Evolutionary conservation across 2,888 invertebrate species (phyloP).

Genomic region (Hanleya hanleyi): DNA sequence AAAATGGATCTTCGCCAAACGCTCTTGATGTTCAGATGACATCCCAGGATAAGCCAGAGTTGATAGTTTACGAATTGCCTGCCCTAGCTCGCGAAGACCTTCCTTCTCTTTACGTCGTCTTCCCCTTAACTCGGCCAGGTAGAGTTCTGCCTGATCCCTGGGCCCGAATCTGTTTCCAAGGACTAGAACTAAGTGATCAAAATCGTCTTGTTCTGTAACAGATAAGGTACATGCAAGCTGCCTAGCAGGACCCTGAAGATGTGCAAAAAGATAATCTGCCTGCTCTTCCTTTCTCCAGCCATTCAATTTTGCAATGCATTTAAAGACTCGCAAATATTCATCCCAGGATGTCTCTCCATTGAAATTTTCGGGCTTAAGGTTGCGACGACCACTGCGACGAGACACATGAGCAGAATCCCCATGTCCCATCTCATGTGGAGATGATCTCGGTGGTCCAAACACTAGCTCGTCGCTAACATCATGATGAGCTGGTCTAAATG

Average conservation of each 20-base stretch:
- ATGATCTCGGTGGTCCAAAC: neutral
- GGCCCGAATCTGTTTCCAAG: neutral
- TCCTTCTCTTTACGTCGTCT: neutral
- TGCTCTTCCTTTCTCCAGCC: neutral
- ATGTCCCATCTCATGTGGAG: neutral
- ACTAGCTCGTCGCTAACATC: too few species aligned
- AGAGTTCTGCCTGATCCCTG: neutral
- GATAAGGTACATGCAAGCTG: neutral
- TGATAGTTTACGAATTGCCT: neutral
- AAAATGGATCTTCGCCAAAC: neutral
- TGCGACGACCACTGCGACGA: neutral
- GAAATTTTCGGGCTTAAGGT: neutral
- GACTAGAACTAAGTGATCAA: neutral
- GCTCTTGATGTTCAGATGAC: neutral
- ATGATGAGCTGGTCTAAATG: too few species aligned
- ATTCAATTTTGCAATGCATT: neutral
- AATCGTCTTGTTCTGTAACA: neutral
- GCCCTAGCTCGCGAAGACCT: neutral
- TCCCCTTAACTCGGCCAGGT: neutral
- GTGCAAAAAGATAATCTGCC: neutral
- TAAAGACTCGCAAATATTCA: neutral
- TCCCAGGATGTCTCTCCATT: neutral
- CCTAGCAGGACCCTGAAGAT: neutral
- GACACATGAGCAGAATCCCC: neutral
- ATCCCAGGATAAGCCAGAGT: neutral